These are phyloP conservation scores for Atta colombica DNA, from an alignment of 1,140 invertebrate species.

Conservation along the genomic window DNA sequence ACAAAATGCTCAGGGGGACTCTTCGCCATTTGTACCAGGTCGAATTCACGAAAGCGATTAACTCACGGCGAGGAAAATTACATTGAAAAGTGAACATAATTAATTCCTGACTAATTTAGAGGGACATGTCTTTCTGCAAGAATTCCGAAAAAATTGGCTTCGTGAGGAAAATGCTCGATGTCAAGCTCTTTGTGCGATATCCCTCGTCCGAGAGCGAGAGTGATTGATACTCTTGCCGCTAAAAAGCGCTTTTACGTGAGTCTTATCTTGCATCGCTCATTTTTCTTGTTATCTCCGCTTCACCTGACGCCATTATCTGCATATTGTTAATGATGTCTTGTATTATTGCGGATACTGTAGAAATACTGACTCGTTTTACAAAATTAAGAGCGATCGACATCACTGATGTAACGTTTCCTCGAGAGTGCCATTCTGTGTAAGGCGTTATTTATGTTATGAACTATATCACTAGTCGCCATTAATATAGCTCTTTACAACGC, in stretches of 20 bases:
- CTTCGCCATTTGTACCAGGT: slow-evolving; percentile 16
- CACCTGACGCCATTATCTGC: slow-evolving; percentile 34
- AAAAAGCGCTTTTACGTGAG: slow-evolving; percentile 26
- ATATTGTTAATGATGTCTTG: slow-evolving; percentile 43
- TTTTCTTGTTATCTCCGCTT: slow-evolving; percentile 4
- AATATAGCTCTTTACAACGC: slow-evolving; percentile 15
- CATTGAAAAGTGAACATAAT: slow-evolving; percentile 51
- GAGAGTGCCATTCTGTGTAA: slow-evolving; percentile 53
- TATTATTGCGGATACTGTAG: slow-evolving; percentile 13
- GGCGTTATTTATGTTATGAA: slow-evolving; percentile 57
- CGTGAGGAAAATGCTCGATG: not conserved
- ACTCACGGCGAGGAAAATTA: slow-evolving; percentile 34
- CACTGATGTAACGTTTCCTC: slow-evolving; percentile 28
- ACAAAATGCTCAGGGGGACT: slow-evolving; percentile 6
- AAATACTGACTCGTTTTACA: slow-evolving; percentile 11
- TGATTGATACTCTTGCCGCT: slow-evolving; percentile 45
- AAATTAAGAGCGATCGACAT: slow-evolving; percentile 55
- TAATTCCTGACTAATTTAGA: slow-evolving; percentile 20
- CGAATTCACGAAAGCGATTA: slow-evolving; percentile 43
- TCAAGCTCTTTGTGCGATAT: slow-evolving; percentile 19
- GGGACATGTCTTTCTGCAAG: slow-evolving; percentile 25
- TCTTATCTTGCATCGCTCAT: slow-evolving; percentile 43
- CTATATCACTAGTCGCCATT: slow-evolving; percentile 18
- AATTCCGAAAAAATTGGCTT: slow-evolving; percentile 45
- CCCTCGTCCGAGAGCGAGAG: slow-evolving; percentile 28